Base-by-base conservation (phyloP, 1,140 invertebrate genomes). In the Reticulitermes speratus region DNA sequence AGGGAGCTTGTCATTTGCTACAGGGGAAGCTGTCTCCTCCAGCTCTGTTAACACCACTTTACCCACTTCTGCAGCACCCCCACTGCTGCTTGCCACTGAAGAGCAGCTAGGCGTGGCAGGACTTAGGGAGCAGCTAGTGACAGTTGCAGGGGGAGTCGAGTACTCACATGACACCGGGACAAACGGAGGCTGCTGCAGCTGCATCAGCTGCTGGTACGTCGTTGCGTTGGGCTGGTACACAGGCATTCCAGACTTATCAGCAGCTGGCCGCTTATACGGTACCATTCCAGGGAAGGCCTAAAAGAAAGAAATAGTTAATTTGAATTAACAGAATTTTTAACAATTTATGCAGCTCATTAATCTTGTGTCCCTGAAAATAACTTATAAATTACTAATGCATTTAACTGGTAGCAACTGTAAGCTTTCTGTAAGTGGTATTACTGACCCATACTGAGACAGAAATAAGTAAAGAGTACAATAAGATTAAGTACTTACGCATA, bases 181-280 rank as follows among this genome's bases (percentile, higher is more conserved):
- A 93, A 96, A 97, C 90, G 97, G 97, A 94, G 98, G 97, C 93
- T 97, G 96, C 88, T 97, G 96, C 88, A 97, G 93, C 93, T 97
- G 97, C 96, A 98, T 98, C 91, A 98, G 94, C 93, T 97, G 97
- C 92, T 98, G 97, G 93, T 98, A 98, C 89, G 97, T 96, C 89
- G 96, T 96, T 52, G 90, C 89, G 90, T 94, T 94, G 89, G 97
- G 97, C 92, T 98, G 97, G 93, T 98, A 99, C 89, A 99, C 96
- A 88, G 97, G 97, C 91, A 98, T 94, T 89, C 97, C 97, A 90
- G 96, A 97, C 92, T 99, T 99, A 92, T 98, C 97, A 85, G 96
- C 97, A 89, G 97, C 96, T 90, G 97, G 95, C 92, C 98, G 96
- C 92, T 97, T 98, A 92, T 97, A 98, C 90, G 97, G 96, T 91